Evolutionary conservation across 1,140 invertebrate species (phyloP), one percentile per base, ranked within the genome.

Genomic region (Drusus annulatus): DNA sequence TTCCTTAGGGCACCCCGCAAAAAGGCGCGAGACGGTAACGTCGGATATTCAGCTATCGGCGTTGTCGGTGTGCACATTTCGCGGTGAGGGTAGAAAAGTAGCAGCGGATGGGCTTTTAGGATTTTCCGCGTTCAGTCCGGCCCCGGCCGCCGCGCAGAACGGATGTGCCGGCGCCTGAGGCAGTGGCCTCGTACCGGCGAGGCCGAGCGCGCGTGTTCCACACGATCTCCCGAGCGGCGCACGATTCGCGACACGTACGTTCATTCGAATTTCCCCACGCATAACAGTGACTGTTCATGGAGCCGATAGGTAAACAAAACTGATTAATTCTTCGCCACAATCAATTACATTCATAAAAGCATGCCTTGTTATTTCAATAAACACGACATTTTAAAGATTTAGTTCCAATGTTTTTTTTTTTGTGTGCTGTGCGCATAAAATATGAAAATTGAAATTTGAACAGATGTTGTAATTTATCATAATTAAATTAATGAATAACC

Each of bases 141-240:
- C 54, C 79, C 82, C 54, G 79, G 76, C 82, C 69, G 82, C 79
- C 76, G 79, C 51, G 73, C 60, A 36, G 76, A 78, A 31, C 81
- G 81, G 76, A 76, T 50, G 63, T 21, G 75, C 78, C 65, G 76
- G 52, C 63, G 16, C 74, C 52, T 36, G 52, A 62, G 36, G 68
- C 60, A 56, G 52, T 71, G 36, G 68, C 68, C 54, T 19, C 74
- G 25, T 21, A 19, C 31, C 65, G 52, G 63, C 79, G 21, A 50
- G 50, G 68, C 68, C 8, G 68, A 21, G 15, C 13, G 17, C 78
- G 78, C 73, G 56, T 17, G 50, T 51, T 4, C 21, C 7, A 54
- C 5, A 71, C 68, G 36, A 16, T 17, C 50, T 50, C 19, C 45
- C 8, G n/a, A n/a, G n/a, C n/a, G n/a, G 8, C 31, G 8, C 8